Conservation (phyloP, 1,140 invertebrate species). For the Rhizoglyphus robini region DNA sequence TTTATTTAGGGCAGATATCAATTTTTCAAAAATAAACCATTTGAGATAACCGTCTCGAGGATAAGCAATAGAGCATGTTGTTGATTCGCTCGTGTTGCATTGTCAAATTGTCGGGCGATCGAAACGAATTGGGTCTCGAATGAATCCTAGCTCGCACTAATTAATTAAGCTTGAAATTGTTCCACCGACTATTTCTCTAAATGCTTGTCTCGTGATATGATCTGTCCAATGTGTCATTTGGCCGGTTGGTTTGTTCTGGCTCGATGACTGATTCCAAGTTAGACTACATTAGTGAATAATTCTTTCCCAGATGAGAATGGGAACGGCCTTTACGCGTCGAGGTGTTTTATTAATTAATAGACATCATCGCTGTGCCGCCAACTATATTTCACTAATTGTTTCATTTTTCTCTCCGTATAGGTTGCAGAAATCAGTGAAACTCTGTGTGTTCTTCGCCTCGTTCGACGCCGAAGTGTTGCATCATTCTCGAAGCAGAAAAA, state of each 20-base stretch:
- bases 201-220: no score
- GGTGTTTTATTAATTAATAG: no score
- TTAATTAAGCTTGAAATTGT: no score
- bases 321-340: no score
- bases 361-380: no score
- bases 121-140: neutral
- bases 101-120: neutral
- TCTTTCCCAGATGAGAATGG: no score
- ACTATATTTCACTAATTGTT: neutral
- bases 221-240: no score
- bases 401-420: constrained; percentile 27
- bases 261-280: no score
- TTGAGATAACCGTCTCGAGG: neutral
- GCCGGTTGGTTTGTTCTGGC: no score
- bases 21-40: constrained; percentile 10
- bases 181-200: no score
- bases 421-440: constrained; percentile 71
- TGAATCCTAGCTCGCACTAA: neutral
- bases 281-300: no score
- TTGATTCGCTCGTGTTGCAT: no score
- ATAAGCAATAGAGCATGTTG: neutral
- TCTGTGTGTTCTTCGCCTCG: constrained; percentile 86
- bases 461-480: constrained; percentile 51
- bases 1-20: constrained; percentile 5
- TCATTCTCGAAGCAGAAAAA: neutral